Evolutionary conservation across 2,888 invertebrate genomes (phyloP), one percentile per base, ranked within the genome.

Genomic region (Plutella xylostella): DNA sequence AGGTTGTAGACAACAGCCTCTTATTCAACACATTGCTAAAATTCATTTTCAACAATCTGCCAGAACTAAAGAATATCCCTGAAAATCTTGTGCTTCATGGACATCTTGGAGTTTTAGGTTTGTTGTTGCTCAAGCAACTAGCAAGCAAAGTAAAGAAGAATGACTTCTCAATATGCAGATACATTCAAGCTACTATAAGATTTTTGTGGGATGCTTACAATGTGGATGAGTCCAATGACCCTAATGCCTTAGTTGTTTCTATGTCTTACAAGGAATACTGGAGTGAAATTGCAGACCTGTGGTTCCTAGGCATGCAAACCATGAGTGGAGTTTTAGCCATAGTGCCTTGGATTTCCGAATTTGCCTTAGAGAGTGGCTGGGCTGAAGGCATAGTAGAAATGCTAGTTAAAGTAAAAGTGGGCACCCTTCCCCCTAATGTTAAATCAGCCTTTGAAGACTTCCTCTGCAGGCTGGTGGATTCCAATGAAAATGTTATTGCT

Each of bases 221-320:
- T 61, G 89, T 95, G 47, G 96, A 96, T 63, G 95, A 96, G 65
- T 92, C 93, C 12, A 92, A 91, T 66, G 93, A 94, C 65, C 91
- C 92, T 0, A 89, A 88, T 9, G 91, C 92, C 43, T 76, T 96
- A 48, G 93, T 94, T 2, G 93, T 96, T 0, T 88, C 94, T 1
- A 91, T 94, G 83, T 84, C 89, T 2, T 96, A 96, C 70, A 94
- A 94, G 63, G 91, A 92, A 65, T 87, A 90, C 60, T 96, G 96
- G 96, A 89, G 90, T 82, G 95, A 96, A 68, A 86, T 96, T 48
- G 92, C 91, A 66, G 96, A 96, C 63, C 77, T 96, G 12, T 96
- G 96, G 96, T 96, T 95, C 72, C 83, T 96, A 49, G 96, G 96
- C 18, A 94, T 96, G 94, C 96, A 96, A 69, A 95, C 96, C 1